Conservation (phyloP, 1,140 invertebrate genomes). For the Brachionus koreanus region DNA sequence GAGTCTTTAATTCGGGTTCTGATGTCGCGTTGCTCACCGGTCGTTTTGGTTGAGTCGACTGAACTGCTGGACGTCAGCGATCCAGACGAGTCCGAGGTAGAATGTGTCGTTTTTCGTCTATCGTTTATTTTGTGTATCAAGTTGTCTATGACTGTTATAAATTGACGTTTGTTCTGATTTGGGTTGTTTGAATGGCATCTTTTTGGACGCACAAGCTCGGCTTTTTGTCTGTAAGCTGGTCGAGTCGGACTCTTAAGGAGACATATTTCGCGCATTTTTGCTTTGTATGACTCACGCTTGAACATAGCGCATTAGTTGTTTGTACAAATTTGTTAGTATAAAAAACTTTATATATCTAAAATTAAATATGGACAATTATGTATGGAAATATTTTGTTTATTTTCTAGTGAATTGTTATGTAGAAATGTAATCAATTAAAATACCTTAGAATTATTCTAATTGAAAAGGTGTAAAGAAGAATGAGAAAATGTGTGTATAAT, state of each 20-base stretch:
- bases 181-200: background rate
- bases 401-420: constrained; percentile 1
- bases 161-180: background rate
- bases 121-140: background rate
- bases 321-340: background rate
- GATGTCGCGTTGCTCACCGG: background rate
- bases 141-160: background rate
- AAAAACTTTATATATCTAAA: background rate
- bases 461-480: background rate
- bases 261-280: background rate
- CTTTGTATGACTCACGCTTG: background rate
- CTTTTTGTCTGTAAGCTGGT: background rate
- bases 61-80: background rate
- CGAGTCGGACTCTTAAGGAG: background rate
- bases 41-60: background rate
- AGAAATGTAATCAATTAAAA: constrained; percentile 43
- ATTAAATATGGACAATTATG: constrained; percentile 8
- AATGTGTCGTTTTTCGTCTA: background rate
- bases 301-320: background rate
- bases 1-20: background rate
- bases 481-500: background rate
- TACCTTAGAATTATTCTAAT: constrained; percentile 25
- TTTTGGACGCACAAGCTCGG: background rate
- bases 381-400: constrained; percentile 11
- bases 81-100: background rate